Base-by-base conservation (phyloP, 53 echinoderm and acorn worm species). In the Paracentrotus lividus region DNA sequence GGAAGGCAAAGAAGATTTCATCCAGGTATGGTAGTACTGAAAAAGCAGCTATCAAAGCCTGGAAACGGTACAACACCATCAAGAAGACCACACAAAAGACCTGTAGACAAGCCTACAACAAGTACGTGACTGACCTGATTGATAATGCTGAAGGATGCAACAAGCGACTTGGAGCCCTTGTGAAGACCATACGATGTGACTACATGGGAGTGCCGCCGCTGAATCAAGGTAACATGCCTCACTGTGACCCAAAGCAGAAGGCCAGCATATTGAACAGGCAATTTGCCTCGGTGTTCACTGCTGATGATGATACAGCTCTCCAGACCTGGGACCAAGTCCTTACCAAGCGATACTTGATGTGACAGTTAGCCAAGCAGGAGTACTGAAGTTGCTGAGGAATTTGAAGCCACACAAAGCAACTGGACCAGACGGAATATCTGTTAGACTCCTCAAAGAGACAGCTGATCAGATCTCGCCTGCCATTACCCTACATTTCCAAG, bases 301-400 rank as follows among this genome's bases (percentile, higher is more conserved):
- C 21, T 27, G 55, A 86, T 69, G 87, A 68, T 9, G 36, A 47
- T 14, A 20, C 67, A 42, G 42, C 45, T 27, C 88, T 88, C 94
- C 94, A 88, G 76, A 94, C 13, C 47, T 94, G 44, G 94, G 94
- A 54, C 76, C 88, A 31, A 26, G 29, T 26, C 88, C 75, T 43
- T 88, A 94, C 77, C 89, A 88, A 29, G 21, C 42, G 36, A 93
- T 95, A 88, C 90, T 53, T 44, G 42, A 20, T 45, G 88, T 95
- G 33, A 32, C 32, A 29, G 86, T 93, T 2, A 85, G 26, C 93
- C 26, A 51, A 23, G 69, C 78, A 47, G 93, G 95, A 18, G 85
- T 95, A 33, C 58, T 45, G 36, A 95, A 95, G 51, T 90, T 95
- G 5, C 93, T 95, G 20, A 88, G 59, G 38, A 95, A 95, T 44